Evolutionary conservation across 2,888 invertebrate genomes (phyloP).

Genomic region (Thecocarcelia acutangulata): DNA sequence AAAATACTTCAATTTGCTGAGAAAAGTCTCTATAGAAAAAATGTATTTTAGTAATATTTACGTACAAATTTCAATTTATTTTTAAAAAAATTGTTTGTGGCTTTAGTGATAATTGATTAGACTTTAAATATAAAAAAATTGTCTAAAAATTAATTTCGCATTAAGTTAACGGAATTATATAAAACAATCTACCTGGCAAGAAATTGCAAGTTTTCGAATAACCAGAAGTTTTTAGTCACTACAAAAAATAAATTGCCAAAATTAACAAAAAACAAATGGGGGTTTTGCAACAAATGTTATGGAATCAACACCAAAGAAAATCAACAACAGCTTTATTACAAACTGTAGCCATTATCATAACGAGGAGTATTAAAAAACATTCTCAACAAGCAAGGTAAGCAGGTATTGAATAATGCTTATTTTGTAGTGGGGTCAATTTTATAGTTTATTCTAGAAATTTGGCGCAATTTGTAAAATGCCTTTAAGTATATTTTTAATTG

Average conservation of each 20-base stretch:
- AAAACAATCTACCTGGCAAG: not conserved
- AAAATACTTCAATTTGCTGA: conserved; percentile 43
- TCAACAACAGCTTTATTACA: conserved; percentile 40
- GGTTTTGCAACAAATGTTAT: conserved; percentile 59
- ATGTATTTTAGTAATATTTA: conserved; percentile 32
- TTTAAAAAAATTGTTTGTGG: conserved; percentile 18
- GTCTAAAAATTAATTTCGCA: conserved; percentile 1
- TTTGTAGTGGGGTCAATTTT: conserved; percentile 3
- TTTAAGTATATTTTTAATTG: conserved; percentile 12
- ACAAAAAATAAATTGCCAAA: conserved; percentile 28
- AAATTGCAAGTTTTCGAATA: conserved; percentile 14
- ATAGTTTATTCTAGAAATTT: conserved; percentile 44
- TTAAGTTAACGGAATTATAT: not conserved
- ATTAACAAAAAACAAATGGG: conserved; percentile 58
- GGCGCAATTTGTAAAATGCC: conserved; percentile 29
- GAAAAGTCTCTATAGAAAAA: conserved; percentile 50
- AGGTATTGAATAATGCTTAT: not conserved
- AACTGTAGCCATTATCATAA: conserved; percentile 49
- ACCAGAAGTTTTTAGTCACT: conserved; percentile 9
- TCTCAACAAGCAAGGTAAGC: conserved; percentile 64
- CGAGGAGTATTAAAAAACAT: conserved; percentile 55
- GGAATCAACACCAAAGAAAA: conserved; percentile 52
- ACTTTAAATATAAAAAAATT: not conserved
- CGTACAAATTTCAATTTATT: conserved; percentile 34
- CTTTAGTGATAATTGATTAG: not conserved